Conservation (phyloP, 2,113 vertebrate genomes). For the Gracilinanus agilis region DNA sequence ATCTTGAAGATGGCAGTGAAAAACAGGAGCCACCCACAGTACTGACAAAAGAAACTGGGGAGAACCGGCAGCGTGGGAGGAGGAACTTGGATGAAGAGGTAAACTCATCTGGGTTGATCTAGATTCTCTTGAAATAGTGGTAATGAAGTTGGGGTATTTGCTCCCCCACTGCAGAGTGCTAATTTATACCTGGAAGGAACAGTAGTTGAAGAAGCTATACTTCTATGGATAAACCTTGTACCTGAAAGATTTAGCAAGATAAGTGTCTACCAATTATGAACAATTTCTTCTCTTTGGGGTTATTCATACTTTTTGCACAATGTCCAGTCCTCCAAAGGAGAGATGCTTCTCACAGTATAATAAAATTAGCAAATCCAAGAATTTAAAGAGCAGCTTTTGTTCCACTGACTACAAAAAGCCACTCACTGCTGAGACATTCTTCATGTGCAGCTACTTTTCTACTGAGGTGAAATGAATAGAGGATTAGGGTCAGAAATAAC, state of each 20-base stretch:
- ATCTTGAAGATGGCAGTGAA: conserved; percentile 32
- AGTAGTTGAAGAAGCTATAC: background rate
- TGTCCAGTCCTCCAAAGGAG: conserved; percentile 10
- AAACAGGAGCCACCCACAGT: conserved; percentile 70
- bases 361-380: conserved; percentile 17
- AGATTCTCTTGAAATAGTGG: too few species aligned
- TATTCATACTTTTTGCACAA: conserved; percentile 16
- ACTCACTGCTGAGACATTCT: background rate
- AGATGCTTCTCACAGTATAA: background rate
- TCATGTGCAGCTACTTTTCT: background rate
- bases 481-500: background rate
- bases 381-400: background rate
- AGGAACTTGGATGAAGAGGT: conserved; percentile 86
- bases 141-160: too few species aligned
- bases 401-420: background rate
- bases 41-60: conserved; percentile 67
- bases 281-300: background rate
- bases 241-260: background rate
- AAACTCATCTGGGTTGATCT: conserved; percentile 13
- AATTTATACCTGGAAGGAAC: background rate
- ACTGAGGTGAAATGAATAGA: background rate
- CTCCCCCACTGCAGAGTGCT: background rate
- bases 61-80: conserved; percentile 70
- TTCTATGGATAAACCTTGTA: background rate
- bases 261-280: background rate